phyloP scores from a whole-genome alignment of 2,113 vertebrate genomes.

The Hipposideros armiger region DNA sequence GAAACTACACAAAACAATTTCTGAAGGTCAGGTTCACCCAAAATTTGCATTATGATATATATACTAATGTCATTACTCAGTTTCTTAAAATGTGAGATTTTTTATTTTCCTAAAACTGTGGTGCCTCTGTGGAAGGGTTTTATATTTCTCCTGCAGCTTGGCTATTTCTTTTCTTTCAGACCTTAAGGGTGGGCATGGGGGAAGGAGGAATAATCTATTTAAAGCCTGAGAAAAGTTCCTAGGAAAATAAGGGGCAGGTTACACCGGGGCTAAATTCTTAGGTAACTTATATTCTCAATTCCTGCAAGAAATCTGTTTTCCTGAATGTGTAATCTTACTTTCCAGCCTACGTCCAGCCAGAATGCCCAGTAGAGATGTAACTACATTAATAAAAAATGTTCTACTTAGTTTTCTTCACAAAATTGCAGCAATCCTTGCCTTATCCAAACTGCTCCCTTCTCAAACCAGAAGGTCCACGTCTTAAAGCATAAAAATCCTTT shows the following conservation, averaged over 20 bases:
- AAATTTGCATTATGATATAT: not conserved
- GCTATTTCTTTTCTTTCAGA: conserved; percentile 15
- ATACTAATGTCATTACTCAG: not conserved
- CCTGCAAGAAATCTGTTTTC: conserved; percentile 27
- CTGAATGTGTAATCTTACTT: not conserved
- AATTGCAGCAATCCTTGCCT: not conserved
- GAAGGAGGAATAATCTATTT: not conserved
- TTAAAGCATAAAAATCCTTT: not conserved
- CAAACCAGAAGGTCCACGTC: not conserved
- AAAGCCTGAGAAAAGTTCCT: not conserved
- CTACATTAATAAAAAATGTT: not conserved
- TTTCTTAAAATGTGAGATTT: conserved; percentile 26
- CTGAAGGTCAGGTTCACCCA: not conserved
- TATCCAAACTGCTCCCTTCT: not conserved
- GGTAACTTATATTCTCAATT: conserved; percentile 3
- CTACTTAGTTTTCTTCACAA: conserved; percentile 36
- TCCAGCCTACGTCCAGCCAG: not conserved
- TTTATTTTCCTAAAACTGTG: not conserved
- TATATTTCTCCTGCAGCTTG: not conserved
- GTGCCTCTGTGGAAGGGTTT: not conserved
- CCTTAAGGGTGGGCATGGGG: not conserved
- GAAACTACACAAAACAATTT: not conserved
- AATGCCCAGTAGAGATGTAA: not conserved
- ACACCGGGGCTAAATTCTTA: not conserved
- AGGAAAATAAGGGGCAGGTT: not conserved